Conservation (phyloP, 2,113 vertebrate species). For the Phrynosoma blainvillii region DNA sequence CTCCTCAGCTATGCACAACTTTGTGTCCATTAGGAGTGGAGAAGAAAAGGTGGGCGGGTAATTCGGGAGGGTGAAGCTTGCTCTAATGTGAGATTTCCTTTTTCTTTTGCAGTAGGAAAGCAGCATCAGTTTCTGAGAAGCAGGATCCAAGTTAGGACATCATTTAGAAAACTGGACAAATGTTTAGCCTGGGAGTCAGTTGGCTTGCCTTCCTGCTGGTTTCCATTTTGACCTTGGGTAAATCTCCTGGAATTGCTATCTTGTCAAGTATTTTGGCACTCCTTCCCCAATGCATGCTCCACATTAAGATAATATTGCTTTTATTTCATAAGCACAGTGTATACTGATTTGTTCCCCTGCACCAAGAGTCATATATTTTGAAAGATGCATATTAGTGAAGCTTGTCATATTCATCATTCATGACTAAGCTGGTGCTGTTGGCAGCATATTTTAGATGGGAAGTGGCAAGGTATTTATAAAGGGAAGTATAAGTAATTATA, state of each 20-base stretch:
- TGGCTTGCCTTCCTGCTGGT: neutral
- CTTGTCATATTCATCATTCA: neutral
- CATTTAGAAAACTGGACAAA: neutral
- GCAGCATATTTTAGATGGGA: neutral
- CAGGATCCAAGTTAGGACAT: neutral
- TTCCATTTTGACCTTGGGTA: neutral
- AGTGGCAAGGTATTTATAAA: neutral
- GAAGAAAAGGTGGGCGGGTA: rapidly evolving
- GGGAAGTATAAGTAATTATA: neutral
- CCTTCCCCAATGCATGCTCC: neutral
- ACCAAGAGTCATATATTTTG: neutral
- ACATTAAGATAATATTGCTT: neutral
- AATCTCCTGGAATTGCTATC: rapidly evolving
- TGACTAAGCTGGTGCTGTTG: neutral
- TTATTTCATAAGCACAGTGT: neutral
- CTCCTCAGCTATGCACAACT: neutral
- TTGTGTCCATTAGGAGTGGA: slow-evolving; percentile 35
- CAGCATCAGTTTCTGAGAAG: neutral
- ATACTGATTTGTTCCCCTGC: neutral
- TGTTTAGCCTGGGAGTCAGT: neutral
- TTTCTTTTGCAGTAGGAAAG: neutral
- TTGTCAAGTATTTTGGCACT: slow-evolving; percentile 1
- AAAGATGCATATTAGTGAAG: neutral
- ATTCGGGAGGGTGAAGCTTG: rapidly evolving
- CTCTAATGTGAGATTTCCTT: neutral